A percentile compares a stretch with the other conserved stretches of the same genome.
phyloP scores from a whole-genome alignment of 2,797 vertebrate genomes.

The Bryconaethiops microstoma region DNA sequence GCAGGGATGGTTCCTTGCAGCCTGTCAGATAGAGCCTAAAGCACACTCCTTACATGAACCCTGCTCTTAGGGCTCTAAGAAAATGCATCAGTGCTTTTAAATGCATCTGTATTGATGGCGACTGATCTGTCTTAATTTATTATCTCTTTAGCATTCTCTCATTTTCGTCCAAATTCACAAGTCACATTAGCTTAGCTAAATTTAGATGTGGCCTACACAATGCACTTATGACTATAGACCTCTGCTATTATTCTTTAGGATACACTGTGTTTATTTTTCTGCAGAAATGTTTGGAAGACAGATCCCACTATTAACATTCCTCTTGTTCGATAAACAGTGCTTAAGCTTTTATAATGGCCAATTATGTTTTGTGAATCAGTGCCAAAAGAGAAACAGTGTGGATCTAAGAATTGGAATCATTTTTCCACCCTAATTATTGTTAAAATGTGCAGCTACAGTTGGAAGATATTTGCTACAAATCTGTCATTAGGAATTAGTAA shows the following conservation, averaged over 20 bases:
- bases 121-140: neutral
- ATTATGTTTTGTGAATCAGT: no score
- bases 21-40: conserved; percentile 35
- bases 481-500: no score
- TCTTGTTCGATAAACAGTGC: no score
- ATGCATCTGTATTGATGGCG: neutral
- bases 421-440: no score
- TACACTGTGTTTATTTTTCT: neutral
- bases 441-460: no score
- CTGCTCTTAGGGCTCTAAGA: neutral
- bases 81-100: neutral
- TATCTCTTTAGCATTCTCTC: neutral
- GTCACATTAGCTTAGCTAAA: neutral
- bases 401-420: no score
- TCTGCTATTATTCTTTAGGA: neutral
- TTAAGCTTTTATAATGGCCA: no score
- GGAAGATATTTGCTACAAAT: no score
- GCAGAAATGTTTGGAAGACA: neutral
- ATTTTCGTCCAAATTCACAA: neutral
- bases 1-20: conserved; percentile 53
- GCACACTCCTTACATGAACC: neutral
- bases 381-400: no score
- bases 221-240: neutral
- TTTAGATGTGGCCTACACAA: neutral
- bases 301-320: no score